Evolutionary conservation across 2,113 vertebrate species (phyloP).

Genomic region (Anthoscopus minutus): DNA sequence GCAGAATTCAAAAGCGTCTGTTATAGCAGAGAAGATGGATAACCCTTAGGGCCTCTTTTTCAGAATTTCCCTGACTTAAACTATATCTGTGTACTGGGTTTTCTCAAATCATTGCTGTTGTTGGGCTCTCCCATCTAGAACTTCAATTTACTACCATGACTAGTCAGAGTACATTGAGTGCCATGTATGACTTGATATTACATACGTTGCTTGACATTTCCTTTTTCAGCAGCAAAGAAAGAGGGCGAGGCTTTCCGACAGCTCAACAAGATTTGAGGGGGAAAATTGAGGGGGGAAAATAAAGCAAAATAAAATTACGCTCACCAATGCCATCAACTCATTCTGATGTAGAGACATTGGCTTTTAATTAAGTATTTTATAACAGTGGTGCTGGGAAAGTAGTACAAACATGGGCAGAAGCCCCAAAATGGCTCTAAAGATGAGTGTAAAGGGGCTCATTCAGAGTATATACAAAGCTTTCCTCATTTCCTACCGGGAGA

Average conservation of each 20-base stretch:
- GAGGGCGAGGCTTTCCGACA: not conserved
- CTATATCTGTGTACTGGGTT: not conserved
- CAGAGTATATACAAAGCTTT: not conserved
- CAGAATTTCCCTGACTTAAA: not conserved
- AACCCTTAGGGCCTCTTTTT: not conserved
- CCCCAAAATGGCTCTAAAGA: not conserved
- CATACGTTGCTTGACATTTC: not conserved
- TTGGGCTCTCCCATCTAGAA: not conserved
- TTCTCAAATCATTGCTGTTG: not conserved
- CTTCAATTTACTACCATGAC: not conserved
- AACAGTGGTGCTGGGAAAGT: not conserved
- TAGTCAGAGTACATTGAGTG: not conserved
- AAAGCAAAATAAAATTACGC: not conserved
- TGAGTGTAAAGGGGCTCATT: not conserved
- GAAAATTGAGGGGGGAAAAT: not conserved
- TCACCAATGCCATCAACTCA: not conserved
- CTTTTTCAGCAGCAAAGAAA: not conserved
- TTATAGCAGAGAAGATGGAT: not conserved
- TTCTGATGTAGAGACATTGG: not conserved
- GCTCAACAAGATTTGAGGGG: not conserved
- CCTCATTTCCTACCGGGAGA: not conserved
- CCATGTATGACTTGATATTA: not conserved
- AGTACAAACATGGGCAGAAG: not conserved
- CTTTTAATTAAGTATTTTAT: not conserved
- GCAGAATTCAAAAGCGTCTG: not conserved